phyloP scores from a whole-genome alignment of 2,888 invertebrate genomes.

The Reticulitermes lucifugus region DNA sequence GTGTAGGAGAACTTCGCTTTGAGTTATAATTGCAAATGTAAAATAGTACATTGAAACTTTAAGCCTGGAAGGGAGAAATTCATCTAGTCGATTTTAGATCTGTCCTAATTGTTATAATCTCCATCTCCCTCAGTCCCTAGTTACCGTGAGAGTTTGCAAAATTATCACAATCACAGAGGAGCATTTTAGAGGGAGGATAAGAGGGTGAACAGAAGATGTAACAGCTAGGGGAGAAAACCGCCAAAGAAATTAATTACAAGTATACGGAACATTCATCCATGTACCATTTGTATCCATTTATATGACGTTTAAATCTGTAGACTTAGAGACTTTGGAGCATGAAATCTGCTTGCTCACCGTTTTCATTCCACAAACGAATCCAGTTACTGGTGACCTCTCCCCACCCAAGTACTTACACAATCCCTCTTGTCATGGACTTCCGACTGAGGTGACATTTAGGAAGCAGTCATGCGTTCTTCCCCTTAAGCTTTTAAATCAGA shows the following conservation, averaged over 20 bases:
- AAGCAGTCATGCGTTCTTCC: not conserved
- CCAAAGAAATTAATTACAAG: constrained; percentile 42
- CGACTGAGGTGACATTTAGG: not conserved
- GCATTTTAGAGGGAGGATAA: not conserved
- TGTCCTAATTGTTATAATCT: constrained; percentile 21
- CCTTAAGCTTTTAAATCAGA: not conserved
- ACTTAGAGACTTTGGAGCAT: constrained; percentile 11
- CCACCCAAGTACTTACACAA: constrained; percentile 4
- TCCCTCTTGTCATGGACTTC: constrained; percentile 9
- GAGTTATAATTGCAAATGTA: constrained; percentile 43
- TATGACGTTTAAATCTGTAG: constrained; percentile 35
- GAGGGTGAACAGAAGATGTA: constrained; percentile 7
- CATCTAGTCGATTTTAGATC: constrained; percentile 26
- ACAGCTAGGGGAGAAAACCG: not conserved
- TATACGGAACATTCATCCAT: constrained; percentile 18
- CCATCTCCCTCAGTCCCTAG: not conserved
- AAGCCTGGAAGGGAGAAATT: constrained; percentile 16
- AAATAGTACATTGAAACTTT: not conserved
- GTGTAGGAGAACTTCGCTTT: not conserved
- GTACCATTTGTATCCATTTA: constrained; percentile 32
- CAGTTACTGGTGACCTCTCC: constrained; percentile 16
- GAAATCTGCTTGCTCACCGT: constrained; percentile 37
- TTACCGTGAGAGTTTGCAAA: constrained; percentile 1
- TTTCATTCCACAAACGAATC: constrained; percentile 8
- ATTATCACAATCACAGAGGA: constrained; percentile 6